phyloP scores from a whole-genome alignment of 2,797 vertebrate genomes.

The Zenarchopterus dispar region DNA sequence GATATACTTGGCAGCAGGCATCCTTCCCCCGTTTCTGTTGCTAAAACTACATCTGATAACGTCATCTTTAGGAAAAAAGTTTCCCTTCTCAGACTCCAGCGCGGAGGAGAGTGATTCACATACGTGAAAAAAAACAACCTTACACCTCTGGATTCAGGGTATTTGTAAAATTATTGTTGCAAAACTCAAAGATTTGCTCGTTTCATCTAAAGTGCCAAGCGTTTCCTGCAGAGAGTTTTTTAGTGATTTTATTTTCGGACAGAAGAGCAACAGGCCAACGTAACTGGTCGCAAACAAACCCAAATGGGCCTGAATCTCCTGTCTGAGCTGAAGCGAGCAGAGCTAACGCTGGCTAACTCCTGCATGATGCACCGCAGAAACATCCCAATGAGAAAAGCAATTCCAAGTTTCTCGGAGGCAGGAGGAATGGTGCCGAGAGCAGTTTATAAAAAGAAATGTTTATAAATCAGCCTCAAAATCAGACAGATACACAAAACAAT shows the following conservation, averaged over 20 bases:
- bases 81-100: not conserved
- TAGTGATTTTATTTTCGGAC: slow-evolving; percentile 29
- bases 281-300: slow-evolving; percentile 58
- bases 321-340: slow-evolving; percentile 50
- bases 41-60: not conserved
- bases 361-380: slow-evolving; percentile 59
- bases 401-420: slow-evolving; percentile 47
- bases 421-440: slow-evolving; percentile 32
- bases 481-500: slow-evolving; percentile 20
- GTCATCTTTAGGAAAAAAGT: not conserved
- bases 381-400: slow-evolving; percentile 66
- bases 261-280: slow-evolving; percentile 19
- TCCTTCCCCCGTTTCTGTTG: not conserved
- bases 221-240: slow-evolving; percentile 28
- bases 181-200: not conserved
- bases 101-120: not conserved
- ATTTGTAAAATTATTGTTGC: not conserved
- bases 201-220: not conserved
- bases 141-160: too few species aligned
- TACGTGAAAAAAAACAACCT: not conserved
- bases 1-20: not conserved
- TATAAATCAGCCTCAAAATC: slow-evolving; percentile 33
- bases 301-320: slow-evolving; percentile 48
- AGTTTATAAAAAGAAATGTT: slow-evolving; percentile 45
- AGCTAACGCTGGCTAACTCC: slow-evolving; percentile 66